Evolutionary conservation across 2,113 vertebrate species (phyloP).

Genomic region (Muntiacus muntjak): DNA sequence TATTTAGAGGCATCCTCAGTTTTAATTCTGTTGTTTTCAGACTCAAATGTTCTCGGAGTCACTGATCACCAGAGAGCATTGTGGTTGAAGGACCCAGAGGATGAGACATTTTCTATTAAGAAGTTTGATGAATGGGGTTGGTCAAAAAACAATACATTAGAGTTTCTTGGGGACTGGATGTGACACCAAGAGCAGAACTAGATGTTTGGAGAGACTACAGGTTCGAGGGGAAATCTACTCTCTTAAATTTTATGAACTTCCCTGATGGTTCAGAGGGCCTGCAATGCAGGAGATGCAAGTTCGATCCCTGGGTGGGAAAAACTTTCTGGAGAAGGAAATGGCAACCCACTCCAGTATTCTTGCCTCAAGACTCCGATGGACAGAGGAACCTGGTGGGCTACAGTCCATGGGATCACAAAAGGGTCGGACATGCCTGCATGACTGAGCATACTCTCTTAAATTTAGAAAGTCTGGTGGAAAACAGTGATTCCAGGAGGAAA

Average conservation of each 20-base stretch:
- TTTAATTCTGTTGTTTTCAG: not conserved
- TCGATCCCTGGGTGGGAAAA: not conserved
- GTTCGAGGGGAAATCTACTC: not conserved
- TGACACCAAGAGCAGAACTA: not conserved
- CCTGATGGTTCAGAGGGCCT: not conserved
- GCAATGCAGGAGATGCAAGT: not conserved
- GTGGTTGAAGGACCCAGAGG: fast-evolving
- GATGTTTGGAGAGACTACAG: fast-evolving
- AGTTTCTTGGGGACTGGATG: fast-evolving
- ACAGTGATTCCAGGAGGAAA: not conserved
- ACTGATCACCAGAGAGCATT: fast-evolving
- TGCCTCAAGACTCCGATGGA: not conserved
- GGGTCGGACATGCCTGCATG: not conserved
- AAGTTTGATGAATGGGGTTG: not conserved
- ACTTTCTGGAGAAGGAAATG: not conserved
- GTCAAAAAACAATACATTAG: not conserved
- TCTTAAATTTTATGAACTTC: not conserved
- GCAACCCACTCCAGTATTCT: not conserved
- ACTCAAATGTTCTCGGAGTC: too few relatives aligned
- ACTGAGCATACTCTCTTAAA: not conserved
- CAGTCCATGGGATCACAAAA: not conserved
- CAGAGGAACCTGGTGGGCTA: not conserved
- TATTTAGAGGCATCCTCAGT: not conserved
- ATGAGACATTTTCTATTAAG: not conserved
- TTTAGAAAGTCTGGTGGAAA: not conserved